Conservation (phyloP, 2,113 vertebrate genomes). For the Centropus bengalensis region DNA sequence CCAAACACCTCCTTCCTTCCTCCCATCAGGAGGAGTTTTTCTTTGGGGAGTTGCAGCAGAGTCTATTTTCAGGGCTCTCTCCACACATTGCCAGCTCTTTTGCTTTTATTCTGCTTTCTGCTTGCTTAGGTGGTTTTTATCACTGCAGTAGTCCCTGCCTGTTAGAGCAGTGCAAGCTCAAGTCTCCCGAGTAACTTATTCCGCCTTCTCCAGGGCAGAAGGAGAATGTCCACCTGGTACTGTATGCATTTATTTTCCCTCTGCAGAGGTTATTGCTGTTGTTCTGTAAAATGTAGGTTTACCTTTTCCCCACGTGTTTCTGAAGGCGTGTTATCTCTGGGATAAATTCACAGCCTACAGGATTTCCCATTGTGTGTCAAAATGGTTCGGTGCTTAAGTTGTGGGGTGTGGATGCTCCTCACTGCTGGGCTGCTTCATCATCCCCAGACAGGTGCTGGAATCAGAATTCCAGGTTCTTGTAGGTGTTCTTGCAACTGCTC, state of each 20-base stretch:
- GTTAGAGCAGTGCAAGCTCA: not conserved
- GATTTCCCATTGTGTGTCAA: not conserved
- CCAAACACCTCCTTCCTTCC: conserved; percentile 24
- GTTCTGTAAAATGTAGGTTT: not conserved
- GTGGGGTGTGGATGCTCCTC: not conserved
- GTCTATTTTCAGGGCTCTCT: not conserved
- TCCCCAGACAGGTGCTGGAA: not conserved
- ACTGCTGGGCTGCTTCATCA: not conserved
- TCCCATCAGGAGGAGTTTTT: conserved; percentile 6
- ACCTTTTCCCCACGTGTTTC: not conserved
- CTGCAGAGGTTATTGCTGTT: not conserved
- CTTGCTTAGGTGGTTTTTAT: not conserved
- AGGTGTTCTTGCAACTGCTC: not conserved
- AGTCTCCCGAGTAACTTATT: not conserved
- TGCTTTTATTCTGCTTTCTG: not conserved
- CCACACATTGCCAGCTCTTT: not conserved
- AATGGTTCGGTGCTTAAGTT: not conserved
- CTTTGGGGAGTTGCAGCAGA: not conserved
- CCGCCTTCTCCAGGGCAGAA: not conserved
- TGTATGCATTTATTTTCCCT: not conserved
- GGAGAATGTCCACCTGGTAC: not conserved
- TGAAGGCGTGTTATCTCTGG: not conserved
- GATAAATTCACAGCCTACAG: not conserved
- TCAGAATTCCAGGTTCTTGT: not conserved
- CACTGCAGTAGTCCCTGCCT: not conserved